phyloP scores from a whole-genome alignment of 2,797 vertebrate genomes.

The Limosa lapponica region DNA sequence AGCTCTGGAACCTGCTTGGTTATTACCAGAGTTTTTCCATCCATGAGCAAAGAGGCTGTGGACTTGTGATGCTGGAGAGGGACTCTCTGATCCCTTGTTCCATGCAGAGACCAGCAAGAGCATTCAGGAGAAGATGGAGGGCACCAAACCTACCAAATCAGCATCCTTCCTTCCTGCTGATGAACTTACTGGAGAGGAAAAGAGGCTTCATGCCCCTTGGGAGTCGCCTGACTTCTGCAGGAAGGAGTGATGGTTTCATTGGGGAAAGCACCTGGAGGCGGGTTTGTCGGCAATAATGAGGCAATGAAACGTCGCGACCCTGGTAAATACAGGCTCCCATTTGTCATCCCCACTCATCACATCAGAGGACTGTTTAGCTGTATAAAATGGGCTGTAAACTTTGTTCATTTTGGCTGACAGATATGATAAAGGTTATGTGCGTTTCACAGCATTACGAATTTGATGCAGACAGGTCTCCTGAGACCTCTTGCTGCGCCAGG shows the following conservation, averaged over 20 bases:
- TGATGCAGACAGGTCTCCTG: not conserved
- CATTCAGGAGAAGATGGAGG: not conserved
- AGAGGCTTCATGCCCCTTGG: not conserved
- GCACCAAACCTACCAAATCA: not conserved
- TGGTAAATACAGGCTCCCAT: not conserved
- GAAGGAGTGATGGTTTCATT: not conserved
- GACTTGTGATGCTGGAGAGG: not conserved
- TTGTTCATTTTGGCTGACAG: slow-evolving; percentile 38
- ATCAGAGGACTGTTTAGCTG: not conserved
- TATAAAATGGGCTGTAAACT: slow-evolving; percentile 52
- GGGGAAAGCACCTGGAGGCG: not conserved
- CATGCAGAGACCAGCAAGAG: not conserved
- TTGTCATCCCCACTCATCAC: not conserved
- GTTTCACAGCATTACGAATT: not conserved
- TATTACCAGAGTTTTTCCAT: not conserved
- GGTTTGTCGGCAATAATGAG: not conserved
- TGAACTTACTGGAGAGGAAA: not conserved
- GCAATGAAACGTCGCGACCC: not conserved
- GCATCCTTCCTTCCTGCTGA: not conserved
- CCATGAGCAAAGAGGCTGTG: not conserved
- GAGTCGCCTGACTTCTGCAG: fast-evolving
- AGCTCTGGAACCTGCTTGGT: not conserved
- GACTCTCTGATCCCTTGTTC: not conserved
- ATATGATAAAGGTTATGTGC: slow-evolving; percentile 29
- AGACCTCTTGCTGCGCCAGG: not conserved